Evolutionary conservation across 2,888 invertebrate species (phyloP).

Genomic region (Tolmerus cingulatus): DNA sequence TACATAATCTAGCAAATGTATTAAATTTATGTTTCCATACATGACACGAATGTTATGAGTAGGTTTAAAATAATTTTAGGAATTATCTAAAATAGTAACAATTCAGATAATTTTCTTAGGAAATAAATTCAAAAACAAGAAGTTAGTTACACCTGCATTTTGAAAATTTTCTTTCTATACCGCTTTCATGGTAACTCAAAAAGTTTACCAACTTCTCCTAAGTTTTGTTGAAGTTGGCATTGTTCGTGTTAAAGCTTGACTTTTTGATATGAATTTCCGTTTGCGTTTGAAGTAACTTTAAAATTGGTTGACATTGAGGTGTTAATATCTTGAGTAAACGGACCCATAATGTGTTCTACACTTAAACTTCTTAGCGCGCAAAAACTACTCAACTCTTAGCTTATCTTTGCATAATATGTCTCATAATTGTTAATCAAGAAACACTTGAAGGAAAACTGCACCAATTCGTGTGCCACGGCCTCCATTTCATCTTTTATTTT

Average conservation of each 20-base stretch:
- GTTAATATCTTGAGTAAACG: not conserved
- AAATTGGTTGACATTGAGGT: not conserved
- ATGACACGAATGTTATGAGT: not conserved
- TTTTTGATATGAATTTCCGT: not conserved
- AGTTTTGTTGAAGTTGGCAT: not conserved
- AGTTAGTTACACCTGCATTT: not conserved
- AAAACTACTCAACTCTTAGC: not conserved
- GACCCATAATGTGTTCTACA: not conserved
- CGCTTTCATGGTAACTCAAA: not conserved
- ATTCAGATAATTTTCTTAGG: not conserved
- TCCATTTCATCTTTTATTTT: not conserved
- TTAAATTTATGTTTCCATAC: no score
- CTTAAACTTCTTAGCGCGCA: not conserved
- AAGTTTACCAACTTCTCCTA: not conserved
- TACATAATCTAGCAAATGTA: no score
- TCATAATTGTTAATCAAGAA: not conserved
- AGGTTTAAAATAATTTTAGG: no score
- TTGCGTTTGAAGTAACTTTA: not conserved
- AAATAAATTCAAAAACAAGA: not conserved
- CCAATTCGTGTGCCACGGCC: not conserved
- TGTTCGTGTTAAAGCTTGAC: not conserved
- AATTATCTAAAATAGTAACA: not conserved
- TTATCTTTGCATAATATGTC: not conserved
- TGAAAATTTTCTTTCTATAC: not conserved
- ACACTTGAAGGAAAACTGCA: not conserved